phyloP scores from a whole-genome alignment of 2,888 invertebrate species.

The Acanthosepion lycidas region DNA sequence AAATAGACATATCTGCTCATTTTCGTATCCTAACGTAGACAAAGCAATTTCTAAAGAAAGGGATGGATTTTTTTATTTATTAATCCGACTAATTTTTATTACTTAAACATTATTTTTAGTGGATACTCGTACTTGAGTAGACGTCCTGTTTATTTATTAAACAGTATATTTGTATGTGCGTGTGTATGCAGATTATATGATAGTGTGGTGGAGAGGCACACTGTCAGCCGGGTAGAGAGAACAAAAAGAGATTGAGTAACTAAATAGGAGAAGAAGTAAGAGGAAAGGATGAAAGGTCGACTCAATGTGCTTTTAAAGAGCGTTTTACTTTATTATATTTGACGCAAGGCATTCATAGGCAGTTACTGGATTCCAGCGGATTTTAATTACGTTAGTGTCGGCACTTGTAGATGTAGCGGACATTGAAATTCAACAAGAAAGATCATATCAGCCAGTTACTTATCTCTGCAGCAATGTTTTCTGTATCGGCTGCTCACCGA shows the following conservation, averaged over 20 bases:
- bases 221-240: background rate
- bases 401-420: background rate
- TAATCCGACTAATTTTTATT: too few relatives aligned
- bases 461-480: conserved; percentile 15
- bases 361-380: background rate
- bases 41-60: too few relatives aligned
- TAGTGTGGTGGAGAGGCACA: too few relatives aligned
- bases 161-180: too few relatives aligned
- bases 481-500: background rate
- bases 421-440: background rate
- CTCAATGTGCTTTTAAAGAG: background rate
- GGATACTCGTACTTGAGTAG: too few relatives aligned
- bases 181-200: too few relatives aligned
- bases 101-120: too few relatives aligned
- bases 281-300: background rate
- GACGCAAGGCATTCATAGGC: background rate
- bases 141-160: too few relatives aligned
- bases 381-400: background rate
- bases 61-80: too few relatives aligned
- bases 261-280: background rate
- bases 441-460: background rate
- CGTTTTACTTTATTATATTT: background rate
- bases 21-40: too few relatives aligned
- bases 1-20: too few relatives aligned
- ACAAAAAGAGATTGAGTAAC: background rate